These are phyloP conservation scores for Fregata magnificens DNA, from an alignment of 2,113 vertebrate genomes.

Conservation along the genomic window DNA sequence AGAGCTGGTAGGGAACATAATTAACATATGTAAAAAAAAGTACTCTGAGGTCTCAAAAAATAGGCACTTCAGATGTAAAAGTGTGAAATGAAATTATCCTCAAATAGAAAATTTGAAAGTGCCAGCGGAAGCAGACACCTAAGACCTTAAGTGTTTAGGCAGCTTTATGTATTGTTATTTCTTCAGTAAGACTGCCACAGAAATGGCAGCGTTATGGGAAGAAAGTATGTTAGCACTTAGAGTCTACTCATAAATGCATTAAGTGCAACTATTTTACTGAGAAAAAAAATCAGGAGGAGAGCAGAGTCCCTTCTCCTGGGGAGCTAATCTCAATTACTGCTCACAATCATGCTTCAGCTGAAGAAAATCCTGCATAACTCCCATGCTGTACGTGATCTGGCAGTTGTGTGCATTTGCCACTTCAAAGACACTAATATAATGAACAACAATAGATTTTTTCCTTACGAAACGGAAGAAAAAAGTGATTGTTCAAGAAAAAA, in stretches of 20 bases:
- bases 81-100: constrained; percentile 3
- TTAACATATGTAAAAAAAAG: background rate
- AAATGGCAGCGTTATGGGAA: background rate
- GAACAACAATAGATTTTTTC: background rate
- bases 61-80: background rate
- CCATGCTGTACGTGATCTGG: background rate
- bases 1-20: background rate
- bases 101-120: background rate
- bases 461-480: background rate
- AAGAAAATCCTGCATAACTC: background rate
- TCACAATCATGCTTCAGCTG: background rate
- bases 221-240: constrained; percentile 2
- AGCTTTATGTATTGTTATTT: constrained; percentile 26
- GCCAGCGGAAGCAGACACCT: background rate
- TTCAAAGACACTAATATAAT: background rate
- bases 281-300: background rate
- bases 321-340: background rate
- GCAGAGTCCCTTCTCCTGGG: background rate
- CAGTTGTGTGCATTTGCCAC: background rate
- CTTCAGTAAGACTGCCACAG: background rate
- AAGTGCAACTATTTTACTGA: background rate
- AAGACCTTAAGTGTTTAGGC: background rate
- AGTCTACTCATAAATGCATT: background rate
- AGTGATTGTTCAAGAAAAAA: background rate
- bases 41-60: background rate